phyloP scores from a whole-genome alignment of 64 coral and sea anemone genomes.

The Catalaphyllia jardinei region DNA sequence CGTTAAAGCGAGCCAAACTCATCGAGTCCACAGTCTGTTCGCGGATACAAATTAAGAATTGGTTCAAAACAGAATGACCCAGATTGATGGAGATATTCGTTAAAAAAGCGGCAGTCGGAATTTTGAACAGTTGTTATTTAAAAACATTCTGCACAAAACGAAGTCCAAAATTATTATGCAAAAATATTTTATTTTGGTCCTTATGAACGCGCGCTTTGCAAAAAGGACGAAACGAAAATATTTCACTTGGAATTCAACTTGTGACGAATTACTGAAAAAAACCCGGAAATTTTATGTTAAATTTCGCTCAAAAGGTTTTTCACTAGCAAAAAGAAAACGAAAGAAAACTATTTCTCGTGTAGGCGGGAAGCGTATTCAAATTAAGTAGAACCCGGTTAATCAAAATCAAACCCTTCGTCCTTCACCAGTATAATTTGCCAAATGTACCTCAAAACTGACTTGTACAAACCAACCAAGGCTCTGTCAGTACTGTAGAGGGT shows the following conservation, averaged over 20 bases:
- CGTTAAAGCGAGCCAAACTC: too few relatives aligned
- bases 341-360: background rate
- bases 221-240: background rate
- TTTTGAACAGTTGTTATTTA: background rate
- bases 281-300: background rate
- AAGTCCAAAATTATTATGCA: background rate
- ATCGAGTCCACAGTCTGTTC: too few relatives aligned
- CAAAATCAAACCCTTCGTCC: background rate
- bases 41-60: too few relatives aligned
- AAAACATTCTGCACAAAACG: background rate
- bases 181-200: background rate
- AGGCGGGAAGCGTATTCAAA: constrained; percentile 38
- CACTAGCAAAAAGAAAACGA: background rate
- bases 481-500: background rate
- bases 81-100: background rate
- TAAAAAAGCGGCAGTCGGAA: background rate
- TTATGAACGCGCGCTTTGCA: background rate
- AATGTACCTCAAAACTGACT: background rate
- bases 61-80: background rate
- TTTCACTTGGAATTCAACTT: background rate
- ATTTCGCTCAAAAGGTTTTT: background rate
- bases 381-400: background rate
- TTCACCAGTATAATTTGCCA: background rate
- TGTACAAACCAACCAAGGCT: background rate
- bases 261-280: background rate